Evolutionary conservation across 2,797 vertebrate genomes (phyloP).

Genomic region (Echeneis naucrates): DNA sequence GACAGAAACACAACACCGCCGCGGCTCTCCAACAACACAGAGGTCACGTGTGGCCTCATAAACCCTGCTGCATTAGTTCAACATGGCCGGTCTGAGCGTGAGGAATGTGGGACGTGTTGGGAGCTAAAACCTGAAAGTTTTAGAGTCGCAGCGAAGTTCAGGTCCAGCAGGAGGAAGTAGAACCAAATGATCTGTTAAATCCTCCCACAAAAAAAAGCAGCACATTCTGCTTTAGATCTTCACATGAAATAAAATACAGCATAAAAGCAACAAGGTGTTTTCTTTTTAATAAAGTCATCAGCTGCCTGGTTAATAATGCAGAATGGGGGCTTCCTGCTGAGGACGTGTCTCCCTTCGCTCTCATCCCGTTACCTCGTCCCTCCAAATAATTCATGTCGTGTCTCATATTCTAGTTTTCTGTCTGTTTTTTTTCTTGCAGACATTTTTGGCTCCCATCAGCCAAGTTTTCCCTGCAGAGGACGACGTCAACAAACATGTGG

Average conservation of each 20-base stretch:
- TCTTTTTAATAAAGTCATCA: not conserved
- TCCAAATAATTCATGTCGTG: slow-evolving; percentile 51
- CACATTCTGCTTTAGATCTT: too few relatives aligned
- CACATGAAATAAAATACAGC: too few relatives aligned
- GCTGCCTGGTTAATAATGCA: slow-evolving; percentile 34
- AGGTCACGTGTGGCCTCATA: slow-evolving; percentile 39
- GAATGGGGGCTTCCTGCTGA: not conserved
- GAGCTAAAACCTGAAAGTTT: not conserved
- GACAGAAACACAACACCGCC: slow-evolving; percentile 11
- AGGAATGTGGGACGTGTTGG: not conserved
- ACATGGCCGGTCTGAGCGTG: not conserved
- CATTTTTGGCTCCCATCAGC: slow-evolving; percentile 93
- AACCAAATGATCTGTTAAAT: too few relatives aligned
- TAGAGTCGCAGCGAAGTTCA: not conserved
- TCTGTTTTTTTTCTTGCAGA: slow-evolving; percentile 88
- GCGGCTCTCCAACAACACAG: too few relatives aligned
- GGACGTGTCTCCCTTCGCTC: not conserved
- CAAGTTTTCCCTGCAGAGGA: slow-evolving; percentile 99
- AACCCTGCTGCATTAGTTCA: slow-evolving; percentile 29
- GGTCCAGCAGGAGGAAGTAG: too few relatives aligned
- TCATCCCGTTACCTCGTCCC: slow-evolving; percentile 27
- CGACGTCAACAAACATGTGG: slow-evolving; percentile 95
- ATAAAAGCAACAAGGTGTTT: too few relatives aligned
- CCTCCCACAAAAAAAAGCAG: too few relatives aligned
- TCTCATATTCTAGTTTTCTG: not conserved